Conservation (phyloP, 2,888 invertebrate species). For the Desoria tigrina region DNA sequence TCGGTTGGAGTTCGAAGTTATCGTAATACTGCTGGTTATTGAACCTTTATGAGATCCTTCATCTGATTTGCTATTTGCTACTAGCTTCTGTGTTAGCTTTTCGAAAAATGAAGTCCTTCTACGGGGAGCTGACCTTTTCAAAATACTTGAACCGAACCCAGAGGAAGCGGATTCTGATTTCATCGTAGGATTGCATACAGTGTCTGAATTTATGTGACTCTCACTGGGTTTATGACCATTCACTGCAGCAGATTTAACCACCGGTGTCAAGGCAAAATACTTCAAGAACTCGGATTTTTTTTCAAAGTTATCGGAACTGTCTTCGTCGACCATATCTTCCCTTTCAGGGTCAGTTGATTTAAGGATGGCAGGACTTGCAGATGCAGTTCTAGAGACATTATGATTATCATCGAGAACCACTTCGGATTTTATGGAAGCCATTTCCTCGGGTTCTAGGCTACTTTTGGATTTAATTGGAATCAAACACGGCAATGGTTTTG, state of each 20-base stretch:
- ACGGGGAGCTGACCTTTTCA: slow-evolving; percentile 11
- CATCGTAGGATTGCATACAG: no score
- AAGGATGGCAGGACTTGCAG: not conserved
- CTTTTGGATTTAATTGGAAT: slow-evolving; percentile 64
- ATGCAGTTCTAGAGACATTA: not conserved
- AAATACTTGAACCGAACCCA: slow-evolving; percentile 2
- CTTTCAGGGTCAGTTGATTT: slow-evolving; percentile 12
- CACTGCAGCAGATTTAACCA: no score
- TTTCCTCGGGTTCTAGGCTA: no score
- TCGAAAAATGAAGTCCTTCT: slow-evolving; percentile 27
- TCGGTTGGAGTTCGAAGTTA: slow-evolving; percentile 56
- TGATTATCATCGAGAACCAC: no score
- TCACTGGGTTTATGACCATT: no score
- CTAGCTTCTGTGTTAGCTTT: slow-evolving; percentile 33
- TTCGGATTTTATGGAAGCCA: no score
- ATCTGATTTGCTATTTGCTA: slow-evolving; percentile 25
- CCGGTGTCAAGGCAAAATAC: slow-evolving; percentile 20
- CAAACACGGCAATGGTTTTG: slow-evolving; percentile 72
- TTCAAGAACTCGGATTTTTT: slow-evolving; percentile 38
- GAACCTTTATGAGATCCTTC: not conserved
- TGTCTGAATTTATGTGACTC: no score
- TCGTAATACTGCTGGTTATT: slow-evolving; percentile 10
- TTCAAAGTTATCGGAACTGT: slow-evolving; percentile 31
- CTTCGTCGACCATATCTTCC: not conserved
- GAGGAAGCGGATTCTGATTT: slow-evolving; percentile 3